Evolutionary conservation across 2,888 invertebrate species (phyloP).

Genomic region (Sesamia inferens): DNA sequence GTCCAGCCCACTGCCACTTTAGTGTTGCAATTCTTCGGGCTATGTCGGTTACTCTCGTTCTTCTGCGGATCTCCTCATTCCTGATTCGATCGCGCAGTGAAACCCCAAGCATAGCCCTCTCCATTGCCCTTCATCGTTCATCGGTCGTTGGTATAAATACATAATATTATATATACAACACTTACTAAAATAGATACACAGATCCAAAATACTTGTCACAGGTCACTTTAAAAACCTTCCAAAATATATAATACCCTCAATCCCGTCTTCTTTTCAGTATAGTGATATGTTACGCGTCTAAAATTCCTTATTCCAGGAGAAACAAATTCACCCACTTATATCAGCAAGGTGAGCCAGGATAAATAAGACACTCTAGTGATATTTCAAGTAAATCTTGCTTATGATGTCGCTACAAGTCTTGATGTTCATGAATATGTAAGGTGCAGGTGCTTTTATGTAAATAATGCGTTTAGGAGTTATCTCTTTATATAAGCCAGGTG

Average conservation of each 20-base stretch:
- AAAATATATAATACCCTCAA: background rate
- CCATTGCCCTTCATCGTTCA: too few species aligned
- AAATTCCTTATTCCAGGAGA: conserved; percentile 17
- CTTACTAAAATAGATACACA: too few species aligned
- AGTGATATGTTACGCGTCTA: background rate
- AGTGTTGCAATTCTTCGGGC: too few species aligned
- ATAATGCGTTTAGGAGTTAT: background rate
- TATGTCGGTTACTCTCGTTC: too few species aligned
- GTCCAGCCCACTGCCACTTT: too few species aligned
- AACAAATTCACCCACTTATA: conserved; percentile 27
- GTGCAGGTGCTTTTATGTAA: background rate
- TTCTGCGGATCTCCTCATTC: too few species aligned
- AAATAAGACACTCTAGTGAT: conserved; percentile 16
- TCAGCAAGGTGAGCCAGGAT: conserved; percentile 17
- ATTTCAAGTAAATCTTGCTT: conserved; percentile 35
- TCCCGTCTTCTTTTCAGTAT: background rate
- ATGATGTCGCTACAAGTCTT: conserved; percentile 18
- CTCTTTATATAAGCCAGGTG: background rate
- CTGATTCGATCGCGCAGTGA: too few species aligned
- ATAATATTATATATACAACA: too few species aligned
- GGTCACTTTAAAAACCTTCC: background rate
- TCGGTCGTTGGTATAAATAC: too few species aligned
- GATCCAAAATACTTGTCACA: background rate
- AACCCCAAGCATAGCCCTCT: too few species aligned
- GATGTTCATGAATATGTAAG: conserved; percentile 34